Evolutionary conservation across 92 coral and sea anemone genomes (phyloP).

Genomic region (Desmophyllum pertusum): DNA sequence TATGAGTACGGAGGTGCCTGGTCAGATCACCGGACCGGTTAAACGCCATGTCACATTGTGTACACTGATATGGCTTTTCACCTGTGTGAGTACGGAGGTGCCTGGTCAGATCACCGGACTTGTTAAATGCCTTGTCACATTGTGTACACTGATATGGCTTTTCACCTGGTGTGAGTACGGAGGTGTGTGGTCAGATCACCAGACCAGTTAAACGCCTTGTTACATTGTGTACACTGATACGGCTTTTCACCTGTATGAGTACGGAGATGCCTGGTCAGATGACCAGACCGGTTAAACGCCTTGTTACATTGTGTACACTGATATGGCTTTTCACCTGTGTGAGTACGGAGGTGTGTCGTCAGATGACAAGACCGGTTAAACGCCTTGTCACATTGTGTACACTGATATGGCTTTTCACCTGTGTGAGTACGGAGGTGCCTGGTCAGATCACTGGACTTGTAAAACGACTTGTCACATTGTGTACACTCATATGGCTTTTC

Average conservation of each 20-base stretch:
- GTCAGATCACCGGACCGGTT: conserved; percentile 6
- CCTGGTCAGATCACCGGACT: background rate
- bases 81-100: conserved; percentile 58
- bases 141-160: conserved; percentile 67
- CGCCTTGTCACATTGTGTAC: conserved; percentile 43
- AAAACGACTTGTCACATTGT: conserved; percentile 63
- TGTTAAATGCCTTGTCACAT: conserved; percentile 55
- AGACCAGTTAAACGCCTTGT: too few species aligned
- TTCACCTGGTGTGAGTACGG: too few species aligned
- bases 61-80: conserved; percentile 53
- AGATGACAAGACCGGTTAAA: conserved; percentile 1
- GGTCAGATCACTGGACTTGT: too few species aligned
- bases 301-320: conserved; percentile 52
- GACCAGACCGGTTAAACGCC: conserved; percentile 20
- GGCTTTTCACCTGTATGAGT: too few species aligned
- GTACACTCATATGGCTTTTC: conserved; percentile 60
- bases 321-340: conserved; percentile 54
- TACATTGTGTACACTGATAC: too few species aligned
- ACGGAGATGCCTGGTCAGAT: too few species aligned
- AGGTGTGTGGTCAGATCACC: too few species aligned
- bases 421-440: conserved; percentile 42
- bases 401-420: conserved; percentile 55
- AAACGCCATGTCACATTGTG: conserved; percentile 36
- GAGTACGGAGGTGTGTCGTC: conserved; percentile 51
- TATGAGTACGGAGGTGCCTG: conserved; percentile 54